Evolutionary conservation across 1,140 invertebrate species (phyloP), one percentile per base, ranked within the genome.

Genomic region (Psix sp.): DNA sequence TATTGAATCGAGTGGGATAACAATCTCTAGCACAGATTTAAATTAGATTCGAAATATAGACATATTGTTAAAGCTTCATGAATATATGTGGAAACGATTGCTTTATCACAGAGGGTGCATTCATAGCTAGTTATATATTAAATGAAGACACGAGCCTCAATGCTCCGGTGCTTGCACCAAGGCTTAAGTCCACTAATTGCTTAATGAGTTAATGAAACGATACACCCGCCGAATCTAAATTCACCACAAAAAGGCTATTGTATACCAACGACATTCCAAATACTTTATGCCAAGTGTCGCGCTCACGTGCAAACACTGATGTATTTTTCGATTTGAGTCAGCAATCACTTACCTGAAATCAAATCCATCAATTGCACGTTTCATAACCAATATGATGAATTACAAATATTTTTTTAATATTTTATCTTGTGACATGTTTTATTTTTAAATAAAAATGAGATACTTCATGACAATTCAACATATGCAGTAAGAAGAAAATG

Each of bases 181-280:
- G 74, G 42, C 70, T 68, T 71, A 76, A 31, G 38, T 52, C 77
- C 38, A 46, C 59, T 81, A 83, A 84, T 83, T 83, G 68, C 83
- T 84, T 85, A 84, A 85, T 83, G 77, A 63, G 46, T 74, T 82
- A 83, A 85, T 84, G 80, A 81, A 80, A 83, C 79, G 80, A 83
- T 82, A 81, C 74, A 76, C 49, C 65, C 73, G 78, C 78, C 82
- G 75, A 84, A 84, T 81, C 77, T 80, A 82, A 80, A 72, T 75
- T 57, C 73, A 63, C 39, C 71, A 79, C 74, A 79, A 81, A 81
- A 82, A 78, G 80, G 56, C 72, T 65, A 81, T 79, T 78, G 80
- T 79, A 20, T 52, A 29, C 46, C 26, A 46, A 45, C 68, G 66
- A 63, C 78, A 79, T 81, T 79, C 78, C 75, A 60, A 62, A 43